phyloP scores from a whole-genome alignment of 1,140 invertebrate species.

The Popillia japonica region DNA sequence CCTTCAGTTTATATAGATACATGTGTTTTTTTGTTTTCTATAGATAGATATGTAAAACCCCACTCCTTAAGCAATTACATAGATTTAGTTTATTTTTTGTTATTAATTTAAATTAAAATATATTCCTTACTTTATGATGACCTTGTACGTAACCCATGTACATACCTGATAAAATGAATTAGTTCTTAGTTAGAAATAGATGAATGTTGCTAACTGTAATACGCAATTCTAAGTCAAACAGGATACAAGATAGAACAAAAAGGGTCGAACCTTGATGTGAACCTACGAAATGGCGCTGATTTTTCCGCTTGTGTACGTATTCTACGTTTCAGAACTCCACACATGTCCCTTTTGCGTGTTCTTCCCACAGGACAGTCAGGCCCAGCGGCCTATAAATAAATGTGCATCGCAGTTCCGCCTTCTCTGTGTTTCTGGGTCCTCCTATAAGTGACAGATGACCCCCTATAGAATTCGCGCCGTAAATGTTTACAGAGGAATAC shows the following conservation, averaged over 20 bases:
- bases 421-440: constrained; percentile 43
- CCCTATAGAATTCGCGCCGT: constrained; percentile 47
- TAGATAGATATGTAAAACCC: too few species aligned
- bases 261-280: background rate
- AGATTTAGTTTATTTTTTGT: too few species aligned
- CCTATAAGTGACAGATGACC: constrained; percentile 53
- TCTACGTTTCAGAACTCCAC: constrained; percentile 23
- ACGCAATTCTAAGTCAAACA: background rate
- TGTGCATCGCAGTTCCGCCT: constrained; percentile 40
- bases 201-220: background rate
- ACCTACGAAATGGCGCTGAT: constrained; percentile 6
- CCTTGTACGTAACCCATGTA: background rate
- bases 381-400: constrained; percentile 39
- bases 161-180: background rate
- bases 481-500: constrained; percentile 54
- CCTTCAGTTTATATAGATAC: too few species aligned
- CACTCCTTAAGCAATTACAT: too few species aligned
- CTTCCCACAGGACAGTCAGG: constrained; percentile 42
- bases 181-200: background rate
- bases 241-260: background rate
- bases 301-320: constrained; percentile 1
- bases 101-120: too few species aligned
- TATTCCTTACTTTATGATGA: too few species aligned
- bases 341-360: constrained; percentile 38
- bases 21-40: too few species aligned